A percentile compares a stretch with the other conserved stretches of the same genome.
These are phyloP conservation scores for Onychostruthus taczanowskii DNA, from an alignment of 2,113 vertebrate genomes.

Conservation along the genomic window DNA sequence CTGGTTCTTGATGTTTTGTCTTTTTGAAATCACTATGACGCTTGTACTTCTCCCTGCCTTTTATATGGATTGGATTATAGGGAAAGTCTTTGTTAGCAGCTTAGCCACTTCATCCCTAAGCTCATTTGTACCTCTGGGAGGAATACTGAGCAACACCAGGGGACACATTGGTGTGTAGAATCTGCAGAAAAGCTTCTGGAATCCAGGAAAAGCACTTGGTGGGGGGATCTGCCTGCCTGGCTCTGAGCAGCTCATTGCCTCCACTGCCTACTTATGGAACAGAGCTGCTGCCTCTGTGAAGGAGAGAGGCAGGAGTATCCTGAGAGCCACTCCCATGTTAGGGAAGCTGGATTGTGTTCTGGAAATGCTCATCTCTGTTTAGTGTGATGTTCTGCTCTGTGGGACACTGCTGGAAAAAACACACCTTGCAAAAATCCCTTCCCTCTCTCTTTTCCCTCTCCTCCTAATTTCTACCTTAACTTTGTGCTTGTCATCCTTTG, in stretches of 20 bases:
- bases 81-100: slow-evolving; percentile 24
- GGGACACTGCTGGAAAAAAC: neutral
- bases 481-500: neutral
- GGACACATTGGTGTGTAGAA: neutral
- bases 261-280: neutral
- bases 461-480: neutral
- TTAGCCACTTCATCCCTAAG: slow-evolving; percentile 38
- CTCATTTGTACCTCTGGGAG: neutral
- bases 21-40: neutral
- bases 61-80: slow-evolving; percentile 14
- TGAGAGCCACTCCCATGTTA: neutral
- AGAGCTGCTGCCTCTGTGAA: neutral
- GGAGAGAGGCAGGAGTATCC: neutral
- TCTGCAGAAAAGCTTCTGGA: neutral
- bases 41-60: slow-evolving; percentile 24
- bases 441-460: neutral
- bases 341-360: neutral
- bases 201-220: neutral
- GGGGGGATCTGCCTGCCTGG: neutral
- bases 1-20: neutral
- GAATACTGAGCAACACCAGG: neutral
- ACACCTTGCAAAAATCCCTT: neutral
- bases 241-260: neutral
- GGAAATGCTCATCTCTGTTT: neutral
- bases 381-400: neutral